Evolutionary conservation across 2,888 invertebrate species (phyloP), one percentile per base, ranked within the genome.

Genomic region (Phasia obesa): DNA sequence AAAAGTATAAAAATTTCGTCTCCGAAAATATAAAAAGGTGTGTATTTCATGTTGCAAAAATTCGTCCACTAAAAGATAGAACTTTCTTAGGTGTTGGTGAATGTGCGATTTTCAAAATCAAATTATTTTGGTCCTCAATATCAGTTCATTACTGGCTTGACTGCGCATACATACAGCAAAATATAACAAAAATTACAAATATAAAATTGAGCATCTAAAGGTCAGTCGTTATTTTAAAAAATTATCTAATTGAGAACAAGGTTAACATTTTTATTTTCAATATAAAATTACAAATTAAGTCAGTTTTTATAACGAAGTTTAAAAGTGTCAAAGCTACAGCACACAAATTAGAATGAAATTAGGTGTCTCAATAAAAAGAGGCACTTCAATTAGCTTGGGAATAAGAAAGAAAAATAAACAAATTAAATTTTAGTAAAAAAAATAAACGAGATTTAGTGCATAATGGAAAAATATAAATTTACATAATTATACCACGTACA

Each of bases 241-340:
- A 75, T 47, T 44, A 57, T 23, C 23, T 35, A 53, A 77, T 77
- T 62, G 35, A 35, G 55, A 17, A 25, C 53, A 55, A 62, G 60
- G 60, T 23, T 67, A 11, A 15, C n/a, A 44, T 23, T 31, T 73
- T 21, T 55, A 5, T 42, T 23, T 47, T 15, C 6, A 5, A 13
- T 5, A 31, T 27, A 47, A 49, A 59, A 57, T 49, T 38, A 38
- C 0, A 59, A 67, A 67, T 59, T 57, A 19, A 59, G 75, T 67
- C 75, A 75, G 49, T 27, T 67, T 49, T 67, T 49, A 75, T 59
- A 75, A 59, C 19, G n/a, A 74, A 47, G 25, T 23, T 49, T 49
- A 49, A 19, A 49, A 75, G 59, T 67, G 75, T 49, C 38, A 59
- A 65, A 57, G 49, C n/a, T 57, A n/a, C 3, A 44, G 9, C 44